Conservation (phyloP, 2,888 invertebrate species). For the Perithous albicinctus region DNA sequence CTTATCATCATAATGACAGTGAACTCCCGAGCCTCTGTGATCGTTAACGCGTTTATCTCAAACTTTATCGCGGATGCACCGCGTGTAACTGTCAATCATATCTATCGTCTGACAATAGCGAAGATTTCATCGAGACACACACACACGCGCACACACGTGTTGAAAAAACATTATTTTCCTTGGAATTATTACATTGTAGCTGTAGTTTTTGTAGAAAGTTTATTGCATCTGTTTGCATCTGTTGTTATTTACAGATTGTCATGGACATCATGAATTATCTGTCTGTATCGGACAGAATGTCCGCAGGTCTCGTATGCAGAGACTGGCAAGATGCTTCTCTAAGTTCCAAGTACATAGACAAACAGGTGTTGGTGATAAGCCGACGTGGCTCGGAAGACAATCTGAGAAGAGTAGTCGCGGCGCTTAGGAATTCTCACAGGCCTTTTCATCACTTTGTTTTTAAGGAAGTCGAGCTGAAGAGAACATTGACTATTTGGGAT, state of each 20-base stretch:
- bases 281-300: slow-evolving; percentile 88
- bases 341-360: slow-evolving; percentile 86
- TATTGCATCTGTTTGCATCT: neutral
- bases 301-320: slow-evolving; percentile 88
- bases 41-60: neutral
- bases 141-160: no score
- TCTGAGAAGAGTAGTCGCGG: slow-evolving; percentile 82
- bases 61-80: neutral
- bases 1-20: neutral
- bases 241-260: slow-evolving; percentile 85
- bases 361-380: slow-evolving; percentile 86
- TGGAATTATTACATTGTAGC: neutral
- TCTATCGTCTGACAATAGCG: no score
- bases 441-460: slow-evolving; percentile 86
- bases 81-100: no score
- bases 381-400: slow-evolving; percentile 85
- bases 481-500: slow-evolving; percentile 86
- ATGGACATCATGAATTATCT: slow-evolving; percentile 88
- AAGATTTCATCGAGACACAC: no score
- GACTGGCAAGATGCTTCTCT: slow-evolving; percentile 90
- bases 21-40: neutral
- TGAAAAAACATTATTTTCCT: no score
- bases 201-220: neutral
- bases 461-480: slow-evolving; percentile 86
- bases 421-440: slow-evolving; percentile 84